These are phyloP conservation scores for Calyptommatus sinebrachiatus DNA, from an alignment of 2,113 vertebrate species.

Conservation along the genomic window DNA sequence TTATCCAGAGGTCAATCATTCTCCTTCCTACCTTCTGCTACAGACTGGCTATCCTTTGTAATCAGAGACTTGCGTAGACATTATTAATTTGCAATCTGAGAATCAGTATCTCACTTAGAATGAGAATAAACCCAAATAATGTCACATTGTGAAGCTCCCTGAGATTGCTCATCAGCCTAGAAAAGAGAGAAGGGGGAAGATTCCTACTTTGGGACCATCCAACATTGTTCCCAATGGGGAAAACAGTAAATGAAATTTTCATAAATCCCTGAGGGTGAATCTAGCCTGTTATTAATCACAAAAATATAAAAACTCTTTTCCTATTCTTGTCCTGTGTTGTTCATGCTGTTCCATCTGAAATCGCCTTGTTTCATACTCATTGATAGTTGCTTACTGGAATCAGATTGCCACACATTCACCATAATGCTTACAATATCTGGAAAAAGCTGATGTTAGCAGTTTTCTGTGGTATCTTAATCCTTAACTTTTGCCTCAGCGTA, in stretches of 20 bases:
- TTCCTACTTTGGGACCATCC: neutral
- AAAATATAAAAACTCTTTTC: neutral
- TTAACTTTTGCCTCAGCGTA: neutral
- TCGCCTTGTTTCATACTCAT: neutral
- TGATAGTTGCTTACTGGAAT: neutral
- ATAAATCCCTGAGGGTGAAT: neutral
- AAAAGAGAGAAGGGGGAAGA: neutral
- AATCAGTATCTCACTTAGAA: neutral
- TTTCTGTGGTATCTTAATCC: neutral
- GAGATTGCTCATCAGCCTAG: neutral
- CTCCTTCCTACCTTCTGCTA: neutral
- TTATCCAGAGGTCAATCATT: neutral
- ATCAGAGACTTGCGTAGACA: neutral
- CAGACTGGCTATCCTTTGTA: neutral
- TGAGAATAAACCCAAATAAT: neutral
- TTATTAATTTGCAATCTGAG: neutral
- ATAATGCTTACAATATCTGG: neutral
- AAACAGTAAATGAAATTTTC: neutral
- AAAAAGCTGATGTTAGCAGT: conserved; percentile 2
- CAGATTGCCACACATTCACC: neutral
- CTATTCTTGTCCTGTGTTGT: neutral
- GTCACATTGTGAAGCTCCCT: neutral
- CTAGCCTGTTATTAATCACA: neutral
- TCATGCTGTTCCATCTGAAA: neutral
- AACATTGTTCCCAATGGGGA: neutral